Conservation (phyloP, 2,888 invertebrate genomes). For the Scaptomyza parva region DNA sequence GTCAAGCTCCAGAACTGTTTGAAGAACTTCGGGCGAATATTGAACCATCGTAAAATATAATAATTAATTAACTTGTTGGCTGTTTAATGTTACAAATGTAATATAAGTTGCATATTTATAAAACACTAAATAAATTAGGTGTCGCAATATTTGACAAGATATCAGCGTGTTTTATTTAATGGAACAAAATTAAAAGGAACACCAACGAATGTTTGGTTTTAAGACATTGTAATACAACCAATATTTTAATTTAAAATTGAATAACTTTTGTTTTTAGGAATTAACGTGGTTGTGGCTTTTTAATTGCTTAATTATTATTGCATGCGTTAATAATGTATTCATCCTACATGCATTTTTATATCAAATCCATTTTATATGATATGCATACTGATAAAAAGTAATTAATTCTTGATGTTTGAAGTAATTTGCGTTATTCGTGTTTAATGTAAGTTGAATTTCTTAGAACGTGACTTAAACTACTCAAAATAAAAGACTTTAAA, state of each 20-base stretch:
- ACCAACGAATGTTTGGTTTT: not conserved
- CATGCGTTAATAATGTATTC: not conserved
- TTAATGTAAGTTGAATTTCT: no score
- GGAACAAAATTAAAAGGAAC: slow-evolving; percentile 1
- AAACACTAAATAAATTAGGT: slow-evolving; percentile 3
- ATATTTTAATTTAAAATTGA: not conserved
- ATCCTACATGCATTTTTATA: not conserved
- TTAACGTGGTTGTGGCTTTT: no score
- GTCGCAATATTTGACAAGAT: slow-evolving; percentile 11
- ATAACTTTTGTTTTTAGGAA: not conserved
- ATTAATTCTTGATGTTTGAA: not conserved
- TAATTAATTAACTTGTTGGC: not conserved
- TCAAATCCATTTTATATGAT: no score
- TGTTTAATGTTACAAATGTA: not conserved
- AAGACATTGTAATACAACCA: not conserved
- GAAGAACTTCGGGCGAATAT: slow-evolving; percentile 30
- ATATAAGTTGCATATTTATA: slow-evolving; percentile 2
- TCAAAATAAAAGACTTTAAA: no score
- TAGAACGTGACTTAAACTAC: no score
- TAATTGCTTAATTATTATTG: no score
- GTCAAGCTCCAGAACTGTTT: slow-evolving; percentile 40
- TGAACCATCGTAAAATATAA: slow-evolving; percentile 30
- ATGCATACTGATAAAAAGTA: not conserved
- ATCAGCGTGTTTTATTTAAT: not conserved
- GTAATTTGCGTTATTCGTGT: not conserved